Evolutionary conservation across 1,140 invertebrate genomes (phyloP), one percentile per base, ranked within the genome.

Genomic region (Sycophila sp.): DNA sequence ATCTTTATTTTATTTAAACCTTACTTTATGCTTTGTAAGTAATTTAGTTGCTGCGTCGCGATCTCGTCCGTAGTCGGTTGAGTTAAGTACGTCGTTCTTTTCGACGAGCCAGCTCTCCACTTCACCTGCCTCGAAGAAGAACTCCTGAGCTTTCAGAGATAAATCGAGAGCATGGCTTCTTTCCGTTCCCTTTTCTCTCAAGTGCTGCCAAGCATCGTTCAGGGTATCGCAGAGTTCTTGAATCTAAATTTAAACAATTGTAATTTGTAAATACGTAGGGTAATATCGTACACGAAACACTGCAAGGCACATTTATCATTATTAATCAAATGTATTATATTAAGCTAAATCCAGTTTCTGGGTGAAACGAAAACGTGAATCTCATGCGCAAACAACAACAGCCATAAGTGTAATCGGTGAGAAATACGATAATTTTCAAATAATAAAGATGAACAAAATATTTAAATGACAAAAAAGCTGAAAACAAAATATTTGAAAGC

Each of bases 91-190:
- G 67, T 94, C 93, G 55, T 91, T 92, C 80, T 94, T 94, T 86
- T 98, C 96, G 40, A 91, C 91, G 56, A 98, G 89, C 96, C 96
- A 98, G 55, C 92, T 91, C 85, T 98, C 96, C 73, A 98, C 93
- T 87, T 98, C 96, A 69, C 92, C 91, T 6, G 94, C 93, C 82
- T 98, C 96, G 78, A 93, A 94, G 84, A 94, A 91, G 85, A 94
- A 96, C 87, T 96, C 94, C 85, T 98, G 96, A 15, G 94, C 92
- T 81, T 92, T 94, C 42, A 97, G 85, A 0, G 95, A 95, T 26
- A 95, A 87, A 77, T 98, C 95, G 30, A 98, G 87, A 71, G 93
- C 92, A 36, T 90, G 91, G 40, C 90, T 91, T 24, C 95, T 87
- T 71, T 92, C 91, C 17, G 88, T 87, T 1, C 92, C 91, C 70